phyloP scores from a whole-genome alignment of 2,888 invertebrate genomes.

The Idaea straminata region DNA sequence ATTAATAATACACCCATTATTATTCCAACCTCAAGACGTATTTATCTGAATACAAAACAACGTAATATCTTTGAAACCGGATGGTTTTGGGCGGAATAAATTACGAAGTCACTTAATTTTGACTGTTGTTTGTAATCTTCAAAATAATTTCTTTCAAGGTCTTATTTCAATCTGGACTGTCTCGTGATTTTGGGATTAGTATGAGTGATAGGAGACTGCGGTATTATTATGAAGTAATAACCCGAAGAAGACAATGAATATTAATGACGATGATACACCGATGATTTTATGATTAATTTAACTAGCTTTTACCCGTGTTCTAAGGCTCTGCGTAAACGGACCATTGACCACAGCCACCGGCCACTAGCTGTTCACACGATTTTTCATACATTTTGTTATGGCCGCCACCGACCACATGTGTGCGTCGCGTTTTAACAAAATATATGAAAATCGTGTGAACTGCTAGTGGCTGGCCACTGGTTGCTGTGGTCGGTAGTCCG shows the following conservation, averaged over 20 bases:
- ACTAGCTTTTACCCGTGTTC: too few species aligned
- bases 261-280: constrained; percentile 23
- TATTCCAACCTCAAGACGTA: constrained; percentile 40
- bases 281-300: too few species aligned
- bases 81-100: constrained; percentile 52
- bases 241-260: constrained; percentile 25
- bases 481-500: too few species aligned
- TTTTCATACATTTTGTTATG: too few species aligned
- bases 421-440: too few species aligned
- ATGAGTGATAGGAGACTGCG: constrained; percentile 41
- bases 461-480: too few species aligned
- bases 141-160: constrained; percentile 56
- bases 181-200: constrained; percentile 40
- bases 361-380: too few species aligned
- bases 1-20: constrained; percentile 43
- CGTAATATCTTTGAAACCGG: constrained; percentile 42
- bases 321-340: too few species aligned
- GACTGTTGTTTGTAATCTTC: constrained; percentile 52
- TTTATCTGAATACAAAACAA: constrained; percentile 52
- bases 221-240: constrained; percentile 44
- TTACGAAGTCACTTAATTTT: constrained; percentile 58
- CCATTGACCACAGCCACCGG: too few species aligned
- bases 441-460: too few species aligned
- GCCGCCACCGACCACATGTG: too few species aligned
- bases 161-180: constrained; percentile 46